Evolutionary conservation across 2,888 invertebrate species (phyloP).

Genomic region (Drosophila macrospina): DNA sequence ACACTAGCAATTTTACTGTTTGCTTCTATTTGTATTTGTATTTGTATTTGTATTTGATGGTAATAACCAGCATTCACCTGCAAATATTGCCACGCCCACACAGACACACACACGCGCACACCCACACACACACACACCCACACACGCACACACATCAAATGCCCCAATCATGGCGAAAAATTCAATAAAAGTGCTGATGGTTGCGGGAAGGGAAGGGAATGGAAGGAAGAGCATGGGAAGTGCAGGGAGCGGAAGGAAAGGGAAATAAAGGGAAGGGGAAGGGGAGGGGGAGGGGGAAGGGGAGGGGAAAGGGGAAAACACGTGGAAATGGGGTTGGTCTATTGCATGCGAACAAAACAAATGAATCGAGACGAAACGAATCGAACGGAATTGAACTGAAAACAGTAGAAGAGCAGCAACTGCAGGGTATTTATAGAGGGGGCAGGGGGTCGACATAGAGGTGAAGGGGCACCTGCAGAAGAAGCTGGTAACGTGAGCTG

Average conservation of each 20-base stretch:
- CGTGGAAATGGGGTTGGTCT: constrained; percentile 3
- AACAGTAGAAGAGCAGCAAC: no score
- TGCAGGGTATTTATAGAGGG: neutral
- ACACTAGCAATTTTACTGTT: constrained; percentile 40
- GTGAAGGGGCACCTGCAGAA: constrained; percentile 12
- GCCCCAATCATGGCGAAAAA: constrained; percentile 1
- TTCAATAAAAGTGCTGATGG: constrained; percentile 25
- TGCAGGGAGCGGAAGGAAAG: no score
- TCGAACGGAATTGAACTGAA: constrained; percentile 11
- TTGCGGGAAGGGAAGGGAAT: no score
- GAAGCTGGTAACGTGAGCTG: constrained; percentile 11
- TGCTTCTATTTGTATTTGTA: constrained; percentile 8
- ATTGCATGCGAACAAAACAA: constrained; percentile 37
- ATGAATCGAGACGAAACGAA: constrained; percentile 27
- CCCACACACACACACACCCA: constrained; percentile 2
- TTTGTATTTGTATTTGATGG: constrained; percentile 33
- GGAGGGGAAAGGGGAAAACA: neutral
- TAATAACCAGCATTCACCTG: constrained; percentile 52
- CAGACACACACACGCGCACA: constrained; percentile 3
- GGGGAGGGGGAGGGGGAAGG: no score
- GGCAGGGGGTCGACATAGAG: neutral
- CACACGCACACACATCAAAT: neutral
- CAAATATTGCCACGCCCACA: constrained; percentile 9
- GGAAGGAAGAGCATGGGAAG: no score
- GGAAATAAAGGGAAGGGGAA: no score